Conservation (phyloP, 1,140 invertebrate species). For the Palaemon carinicauda region DNA sequence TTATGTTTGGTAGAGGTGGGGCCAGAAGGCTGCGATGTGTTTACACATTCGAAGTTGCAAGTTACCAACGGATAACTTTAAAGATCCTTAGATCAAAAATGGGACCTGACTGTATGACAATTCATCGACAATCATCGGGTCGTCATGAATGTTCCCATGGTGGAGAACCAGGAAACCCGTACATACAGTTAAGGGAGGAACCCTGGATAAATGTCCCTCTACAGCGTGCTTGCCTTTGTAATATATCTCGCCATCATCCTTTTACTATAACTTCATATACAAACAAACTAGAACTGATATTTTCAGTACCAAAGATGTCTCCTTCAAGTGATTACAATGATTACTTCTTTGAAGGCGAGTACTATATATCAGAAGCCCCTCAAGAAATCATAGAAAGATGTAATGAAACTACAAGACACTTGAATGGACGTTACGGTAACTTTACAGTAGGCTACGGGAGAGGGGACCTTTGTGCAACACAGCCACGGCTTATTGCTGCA, state of each 20-base stretch:
- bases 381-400: constrained; percentile 17
- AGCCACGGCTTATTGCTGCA: constrained; percentile 50
- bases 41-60: constrained; percentile 50
- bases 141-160: constrained; percentile 55
- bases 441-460: constrained; percentile 57
- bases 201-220: constrained; percentile 41
- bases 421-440: constrained; percentile 45
- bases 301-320: constrained; percentile 52
- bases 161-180: constrained; percentile 35
- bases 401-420: constrained; percentile 35
- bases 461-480: constrained; percentile 47
- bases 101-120: constrained; percentile 49
- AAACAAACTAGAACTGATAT: constrained; percentile 39
- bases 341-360: constrained; percentile 58
- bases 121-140: constrained; percentile 45
- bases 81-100: constrained; percentile 52
- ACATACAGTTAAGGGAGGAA: constrained; percentile 49
- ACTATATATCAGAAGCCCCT: constrained; percentile 38
- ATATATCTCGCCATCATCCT: constrained; percentile 32
- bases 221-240: constrained; percentile 51
- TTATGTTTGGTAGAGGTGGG: constrained; percentile 54
- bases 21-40: constrained; percentile 46
- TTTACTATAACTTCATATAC: constrained; percentile 55
- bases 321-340: constrained; percentile 50
- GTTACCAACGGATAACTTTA: constrained; percentile 45